phyloP scores from a whole-genome alignment of 2,888 invertebrate species.

The Aradus depressus region DNA sequence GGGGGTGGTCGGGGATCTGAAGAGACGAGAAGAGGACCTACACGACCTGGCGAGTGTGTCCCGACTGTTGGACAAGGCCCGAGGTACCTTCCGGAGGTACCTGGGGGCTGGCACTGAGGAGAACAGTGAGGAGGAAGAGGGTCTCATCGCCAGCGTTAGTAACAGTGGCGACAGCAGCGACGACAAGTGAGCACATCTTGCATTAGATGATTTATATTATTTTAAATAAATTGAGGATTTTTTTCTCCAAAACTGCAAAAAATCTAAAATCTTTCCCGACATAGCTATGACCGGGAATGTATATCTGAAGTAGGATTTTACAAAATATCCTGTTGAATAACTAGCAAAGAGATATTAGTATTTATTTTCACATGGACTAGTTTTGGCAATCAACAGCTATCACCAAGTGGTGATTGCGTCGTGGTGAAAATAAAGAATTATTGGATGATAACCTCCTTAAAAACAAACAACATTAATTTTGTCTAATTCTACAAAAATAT shows the following conservation, averaged over 20 bases:
- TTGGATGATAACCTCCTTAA: too few relatives aligned
- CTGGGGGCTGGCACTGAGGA: conserved; percentile 37
- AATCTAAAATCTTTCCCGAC: neutral
- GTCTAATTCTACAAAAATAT: too few relatives aligned
- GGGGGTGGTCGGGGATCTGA: conserved; percentile 23
- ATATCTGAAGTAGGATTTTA: too few relatives aligned
- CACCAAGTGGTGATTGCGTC: too few relatives aligned
- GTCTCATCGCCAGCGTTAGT: conserved; percentile 70
- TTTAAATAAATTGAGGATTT: neutral
- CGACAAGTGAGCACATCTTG: conserved; percentile 44
- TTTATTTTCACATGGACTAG: too few relatives aligned
- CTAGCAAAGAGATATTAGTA: too few relatives aligned
- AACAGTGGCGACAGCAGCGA: conserved; percentile 77
- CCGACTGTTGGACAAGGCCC: conserved; percentile 62
- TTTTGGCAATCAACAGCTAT: too few relatives aligned
- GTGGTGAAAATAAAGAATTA: too few relatives aligned
- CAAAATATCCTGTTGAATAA: too few relatives aligned
- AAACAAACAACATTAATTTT: too few relatives aligned
- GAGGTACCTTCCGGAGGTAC: conserved; percentile 50
- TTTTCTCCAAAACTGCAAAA: neutral
- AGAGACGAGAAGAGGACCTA: conserved; percentile 23
- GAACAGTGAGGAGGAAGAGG: conserved; percentile 67
- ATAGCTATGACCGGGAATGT: neutral
- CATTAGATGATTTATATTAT: neutral
- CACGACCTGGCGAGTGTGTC: conserved; percentile 66